phyloP scores from a whole-genome alignment of 37 sponge, comb jelly and placozoan species.

The Spongilla lacustris region DNA sequence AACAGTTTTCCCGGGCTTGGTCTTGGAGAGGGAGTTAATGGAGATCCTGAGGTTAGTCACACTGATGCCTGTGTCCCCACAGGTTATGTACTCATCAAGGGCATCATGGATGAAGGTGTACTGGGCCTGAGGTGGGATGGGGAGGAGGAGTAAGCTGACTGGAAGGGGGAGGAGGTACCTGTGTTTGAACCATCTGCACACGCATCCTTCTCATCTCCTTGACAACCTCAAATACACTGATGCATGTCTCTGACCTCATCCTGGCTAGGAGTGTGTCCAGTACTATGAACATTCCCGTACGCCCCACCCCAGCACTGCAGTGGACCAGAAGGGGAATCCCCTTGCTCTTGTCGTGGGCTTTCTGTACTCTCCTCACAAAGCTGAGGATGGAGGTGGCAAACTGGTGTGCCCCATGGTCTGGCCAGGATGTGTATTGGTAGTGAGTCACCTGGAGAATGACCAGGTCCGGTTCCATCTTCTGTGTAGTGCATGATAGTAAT shows the following conservation, averaged over 20 bases:
- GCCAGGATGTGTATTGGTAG: constrained; percentile 71
- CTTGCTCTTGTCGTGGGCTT: constrained; percentile 15
- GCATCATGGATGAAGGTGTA: constrained; percentile 73
- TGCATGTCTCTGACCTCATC: constrained; percentile 12
- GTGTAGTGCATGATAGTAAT: neutral
- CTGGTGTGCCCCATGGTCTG: constrained; percentile 73
- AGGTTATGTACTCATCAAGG: constrained; percentile 52
- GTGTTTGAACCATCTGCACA: constrained; percentile 57
- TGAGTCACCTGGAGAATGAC: constrained; percentile 44
- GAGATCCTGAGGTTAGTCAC: constrained; percentile 38
- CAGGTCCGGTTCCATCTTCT: constrained; percentile 12
- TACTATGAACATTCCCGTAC: constrained; percentile 60
- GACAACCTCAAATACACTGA: constrained; percentile 47
- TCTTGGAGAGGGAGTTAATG: constrained; percentile 37
- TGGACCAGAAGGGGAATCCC: constrained; percentile 55
- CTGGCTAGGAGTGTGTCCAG: constrained; percentile 53
- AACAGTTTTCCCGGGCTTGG: neutral
- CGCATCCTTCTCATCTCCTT: constrained; percentile 33
- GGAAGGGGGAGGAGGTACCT: constrained; percentile 24
- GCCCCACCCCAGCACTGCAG: constrained; percentile 78
- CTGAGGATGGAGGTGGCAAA: constrained; percentile 65
- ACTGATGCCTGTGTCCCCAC: constrained; percentile 57
- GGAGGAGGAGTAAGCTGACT: neutral
- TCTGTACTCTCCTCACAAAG: constrained; percentile 52
- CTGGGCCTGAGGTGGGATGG: constrained; percentile 35